A percentile compares a stretch with the other conserved stretches of the same genome.
Evolutionary conservation across 2,797 vertebrate species (phyloP).

Genomic region (Peromyscus attwateri): DNA sequence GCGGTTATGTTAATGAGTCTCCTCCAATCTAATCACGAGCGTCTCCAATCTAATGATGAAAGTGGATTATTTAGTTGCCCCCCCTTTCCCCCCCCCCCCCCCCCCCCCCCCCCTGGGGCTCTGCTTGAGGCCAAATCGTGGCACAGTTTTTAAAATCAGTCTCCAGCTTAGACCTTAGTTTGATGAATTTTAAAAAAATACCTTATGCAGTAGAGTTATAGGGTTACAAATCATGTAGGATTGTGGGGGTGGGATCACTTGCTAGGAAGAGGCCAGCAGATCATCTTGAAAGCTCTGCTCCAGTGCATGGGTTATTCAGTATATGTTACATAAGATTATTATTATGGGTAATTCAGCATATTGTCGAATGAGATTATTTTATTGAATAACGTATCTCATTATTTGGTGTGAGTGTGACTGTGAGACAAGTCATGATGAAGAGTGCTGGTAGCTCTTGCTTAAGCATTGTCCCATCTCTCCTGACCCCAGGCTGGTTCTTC

Average conservation of each 20-base stretch:
- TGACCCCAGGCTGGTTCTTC: background rate
- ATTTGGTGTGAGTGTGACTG: accelerated
- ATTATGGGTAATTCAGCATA: background rate
- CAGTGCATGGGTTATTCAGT: accelerated
- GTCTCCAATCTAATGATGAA: background rate
- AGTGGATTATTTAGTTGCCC: background rate
- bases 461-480: background rate
- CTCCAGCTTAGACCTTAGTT: background rate
- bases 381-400: background rate
- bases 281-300: background rate
- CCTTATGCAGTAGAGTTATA: background rate
- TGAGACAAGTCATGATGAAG: background rate
- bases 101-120: background rate
- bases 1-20: background rate
- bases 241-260: background rate
- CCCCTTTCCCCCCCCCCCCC: background rate
- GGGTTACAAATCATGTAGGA: background rate
- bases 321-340: background rate
- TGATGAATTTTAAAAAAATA: background rate
- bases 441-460: background rate
- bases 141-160: background rate
- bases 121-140: background rate
- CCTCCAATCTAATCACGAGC: background rate
- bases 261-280: background rate
- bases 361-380: background rate